These are phyloP conservation scores for Aptenodytes patagonicus DNA, from an alignment of 2,113 vertebrate genomes.

Conservation along the genomic window DNA sequence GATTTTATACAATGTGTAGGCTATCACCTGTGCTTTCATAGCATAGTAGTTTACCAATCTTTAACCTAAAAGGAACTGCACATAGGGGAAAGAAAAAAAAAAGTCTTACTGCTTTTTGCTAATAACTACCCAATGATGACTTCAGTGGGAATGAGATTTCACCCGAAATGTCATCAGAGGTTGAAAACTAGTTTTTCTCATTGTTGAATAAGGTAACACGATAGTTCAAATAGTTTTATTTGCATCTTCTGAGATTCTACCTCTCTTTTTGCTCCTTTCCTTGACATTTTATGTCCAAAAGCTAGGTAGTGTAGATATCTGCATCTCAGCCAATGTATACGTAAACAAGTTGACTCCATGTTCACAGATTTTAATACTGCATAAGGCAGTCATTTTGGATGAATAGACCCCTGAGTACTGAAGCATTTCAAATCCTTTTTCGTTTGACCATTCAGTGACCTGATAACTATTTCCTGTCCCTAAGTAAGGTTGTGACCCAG, in stretches of 20 bases:
- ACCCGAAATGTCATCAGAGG: background rate
- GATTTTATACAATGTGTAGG: background rate
- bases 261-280: background rate
- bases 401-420: constrained; percentile 71
- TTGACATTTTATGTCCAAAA: background rate
- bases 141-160: background rate
- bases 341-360: background rate
- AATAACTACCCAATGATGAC: background rate
- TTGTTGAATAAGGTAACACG: background rate
- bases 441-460: constrained; percentile 89
- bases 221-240: background rate
- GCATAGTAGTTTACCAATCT: background rate
- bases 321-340: background rate
- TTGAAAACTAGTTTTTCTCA: background rate
- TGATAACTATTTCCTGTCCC: constrained; percentile 85
- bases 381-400: constrained; percentile 69
- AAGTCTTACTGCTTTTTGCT: background rate
- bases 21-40: background rate
- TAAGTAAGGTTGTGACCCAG: constrained; percentile 90
- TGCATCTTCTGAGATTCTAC: background rate
- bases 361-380: constrained; percentile 53
- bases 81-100: background rate
- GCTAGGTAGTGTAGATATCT: background rate
- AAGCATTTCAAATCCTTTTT: constrained; percentile 84
- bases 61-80: background rate